Conservation (phyloP, 1,140 invertebrate species). For the Anastatus disparis region DNA sequence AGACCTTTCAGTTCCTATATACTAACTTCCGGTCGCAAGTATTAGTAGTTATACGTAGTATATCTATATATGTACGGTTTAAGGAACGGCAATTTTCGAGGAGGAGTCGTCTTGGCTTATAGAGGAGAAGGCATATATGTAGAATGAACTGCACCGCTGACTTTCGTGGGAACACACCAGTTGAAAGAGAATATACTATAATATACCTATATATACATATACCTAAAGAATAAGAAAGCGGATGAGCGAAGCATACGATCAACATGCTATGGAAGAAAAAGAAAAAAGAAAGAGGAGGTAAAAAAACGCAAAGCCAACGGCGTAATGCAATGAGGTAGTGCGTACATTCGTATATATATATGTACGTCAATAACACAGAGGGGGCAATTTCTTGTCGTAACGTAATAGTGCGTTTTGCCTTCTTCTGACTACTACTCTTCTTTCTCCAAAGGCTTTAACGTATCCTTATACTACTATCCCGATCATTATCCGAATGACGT, state of each 20-base stretch:
- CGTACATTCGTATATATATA: not conserved
- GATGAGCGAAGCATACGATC: too few species aligned
- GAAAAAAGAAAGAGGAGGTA: not conserved
- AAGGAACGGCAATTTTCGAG: constrained; percentile 1
- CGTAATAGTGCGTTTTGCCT: not conserved
- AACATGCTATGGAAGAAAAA: too few species aligned
- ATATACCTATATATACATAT: not conserved
- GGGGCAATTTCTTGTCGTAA: constrained; percentile 9
- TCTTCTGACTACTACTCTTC: not conserved
- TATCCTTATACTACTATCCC: not conserved
- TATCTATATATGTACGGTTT: too few species aligned
- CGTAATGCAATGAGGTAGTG: not conserved
- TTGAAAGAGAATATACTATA: not conserved
- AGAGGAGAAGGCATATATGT: not conserved
- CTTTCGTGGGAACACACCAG: constrained; percentile 22
- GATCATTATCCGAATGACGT: not conserved
- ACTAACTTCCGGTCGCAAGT: constrained; percentile 5
- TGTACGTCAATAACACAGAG: not conserved
- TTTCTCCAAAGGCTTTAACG: too few species aligned
- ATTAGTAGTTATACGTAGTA: too few species aligned
- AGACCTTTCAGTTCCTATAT: not conserved
- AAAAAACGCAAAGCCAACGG: not conserved
- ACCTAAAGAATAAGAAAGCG: not conserved
- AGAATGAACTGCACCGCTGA: constrained; percentile 1
- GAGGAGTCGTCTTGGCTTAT: too few species aligned